phyloP scores from a whole-genome alignment of 2,113 vertebrate genomes.

The Atlantisia rogersi region DNA sequence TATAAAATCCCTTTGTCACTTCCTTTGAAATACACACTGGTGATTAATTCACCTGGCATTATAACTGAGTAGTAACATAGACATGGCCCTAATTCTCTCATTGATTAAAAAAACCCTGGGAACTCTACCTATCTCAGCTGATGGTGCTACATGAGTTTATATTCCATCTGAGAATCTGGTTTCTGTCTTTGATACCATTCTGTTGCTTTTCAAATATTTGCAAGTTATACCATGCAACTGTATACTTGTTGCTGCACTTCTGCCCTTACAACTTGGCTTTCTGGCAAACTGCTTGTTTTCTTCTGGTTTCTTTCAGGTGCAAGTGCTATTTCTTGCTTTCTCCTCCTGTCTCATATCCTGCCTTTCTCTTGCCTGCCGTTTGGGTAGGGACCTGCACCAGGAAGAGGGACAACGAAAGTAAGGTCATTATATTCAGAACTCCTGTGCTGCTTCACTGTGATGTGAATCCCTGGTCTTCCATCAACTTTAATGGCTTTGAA shows the following conservation, averaged over 20 bases:
- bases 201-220: background rate
- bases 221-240: background rate
- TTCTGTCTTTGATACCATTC: background rate
- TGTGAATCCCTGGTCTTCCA: background rate
- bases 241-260: background rate
- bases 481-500: background rate
- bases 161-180: background rate
- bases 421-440: slow-evolving; percentile 23
- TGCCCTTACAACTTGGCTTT: slow-evolving; percentile 21
- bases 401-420: slow-evolving; percentile 62
- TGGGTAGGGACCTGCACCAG: slow-evolving; percentile 54
- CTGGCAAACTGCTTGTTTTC: slow-evolving; percentile 48
- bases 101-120: background rate
- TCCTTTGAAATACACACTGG: background rate
- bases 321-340: slow-evolving; percentile 64
- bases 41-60: background rate
- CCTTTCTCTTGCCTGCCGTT: slow-evolving; percentile 49
- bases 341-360: slow-evolving; percentile 61
- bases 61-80: background rate
- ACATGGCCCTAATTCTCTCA: background rate
- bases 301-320: slow-evolving; percentile 77
- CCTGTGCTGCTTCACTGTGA: background rate
- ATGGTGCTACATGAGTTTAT: background rate
- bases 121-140: background rate
- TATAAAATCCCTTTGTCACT: background rate